Evolutionary conservation across 2,113 vertebrate genomes (phyloP).

Genomic region (Rhizomys pruinosus): DNA sequence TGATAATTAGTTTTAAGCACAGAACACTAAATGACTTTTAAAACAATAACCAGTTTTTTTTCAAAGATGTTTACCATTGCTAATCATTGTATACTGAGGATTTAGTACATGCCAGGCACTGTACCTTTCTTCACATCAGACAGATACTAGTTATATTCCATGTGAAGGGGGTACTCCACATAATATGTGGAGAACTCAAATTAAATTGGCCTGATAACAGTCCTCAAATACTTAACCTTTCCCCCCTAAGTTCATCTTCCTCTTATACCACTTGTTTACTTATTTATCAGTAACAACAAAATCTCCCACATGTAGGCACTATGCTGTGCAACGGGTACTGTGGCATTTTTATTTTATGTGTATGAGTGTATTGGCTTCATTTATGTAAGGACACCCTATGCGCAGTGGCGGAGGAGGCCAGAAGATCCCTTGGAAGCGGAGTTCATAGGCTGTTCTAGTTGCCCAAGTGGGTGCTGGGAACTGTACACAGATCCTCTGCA

Average conservation of each 20-base stretch:
- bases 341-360: no score
- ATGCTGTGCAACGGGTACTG: no score
- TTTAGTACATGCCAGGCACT: background rate
- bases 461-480: no score
- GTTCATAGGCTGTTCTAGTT: no score
- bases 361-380: no score
- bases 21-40: background rate
- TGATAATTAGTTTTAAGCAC: background rate
- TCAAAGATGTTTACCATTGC: background rate
- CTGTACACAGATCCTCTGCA: no score
- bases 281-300: background rate
- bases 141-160: background rate
- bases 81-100: background rate
- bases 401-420: no score
- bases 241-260: background rate
- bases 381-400: no score
- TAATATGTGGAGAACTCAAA: background rate
- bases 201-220: background rate
- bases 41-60: background rate
- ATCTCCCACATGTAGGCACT: background rate
- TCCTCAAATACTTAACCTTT: background rate
- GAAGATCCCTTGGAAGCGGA: no score
- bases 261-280: background rate
- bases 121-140: background rate
- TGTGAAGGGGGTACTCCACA: slow-evolving; percentile 11